Percentiles rank a stretch among this genome's conserved stretches.
phyloP scores from a whole-genome alignment of 2,888 invertebrate species.

The Pseudococcus jackbeardsleyi region DNA sequence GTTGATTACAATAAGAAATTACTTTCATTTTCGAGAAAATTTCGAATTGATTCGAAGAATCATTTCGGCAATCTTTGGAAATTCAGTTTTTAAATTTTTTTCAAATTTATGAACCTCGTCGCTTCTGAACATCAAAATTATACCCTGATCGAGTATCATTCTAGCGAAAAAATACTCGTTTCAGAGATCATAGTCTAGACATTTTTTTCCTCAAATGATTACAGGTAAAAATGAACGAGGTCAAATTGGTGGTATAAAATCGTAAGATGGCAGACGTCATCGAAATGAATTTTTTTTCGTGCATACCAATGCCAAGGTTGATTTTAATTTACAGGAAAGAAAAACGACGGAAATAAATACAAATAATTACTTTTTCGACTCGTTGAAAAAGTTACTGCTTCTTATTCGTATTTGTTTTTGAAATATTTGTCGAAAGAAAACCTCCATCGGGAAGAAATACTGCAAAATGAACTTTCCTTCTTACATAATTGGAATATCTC shows the following conservation, averaged over 20 bases:
- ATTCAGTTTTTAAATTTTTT: too few species aligned
- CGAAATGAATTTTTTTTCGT: conserved; percentile 21
- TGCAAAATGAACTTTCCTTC: not conserved
- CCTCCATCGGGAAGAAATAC: not conserved
- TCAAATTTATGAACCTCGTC: too few species aligned
- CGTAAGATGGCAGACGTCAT: not conserved
- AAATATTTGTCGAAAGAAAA: not conserved
- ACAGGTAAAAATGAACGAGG: not conserved
- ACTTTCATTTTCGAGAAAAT: too few species aligned
- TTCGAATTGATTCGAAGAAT: too few species aligned
- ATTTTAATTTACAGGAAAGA: not conserved
- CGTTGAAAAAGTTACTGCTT: not conserved
- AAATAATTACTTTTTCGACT: not conserved
- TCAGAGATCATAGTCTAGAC: too few species aligned
- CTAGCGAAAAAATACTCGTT: too few species aligned
- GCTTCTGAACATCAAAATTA: too few species aligned
- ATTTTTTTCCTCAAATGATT: not conserved
- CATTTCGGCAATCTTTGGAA: too few species aligned
- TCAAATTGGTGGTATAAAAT: conserved; percentile 5
- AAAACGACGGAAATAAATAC: not conserved
- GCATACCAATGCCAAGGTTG: not conserved
- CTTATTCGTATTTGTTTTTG: too few species aligned
- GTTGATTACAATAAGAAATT: too few species aligned
- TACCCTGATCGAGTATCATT: too few species aligned
- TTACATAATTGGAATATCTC: conserved; percentile 3